Conservation (phyloP, 2,888 invertebrate genomes). For the Dexiosoma caninum region DNA sequence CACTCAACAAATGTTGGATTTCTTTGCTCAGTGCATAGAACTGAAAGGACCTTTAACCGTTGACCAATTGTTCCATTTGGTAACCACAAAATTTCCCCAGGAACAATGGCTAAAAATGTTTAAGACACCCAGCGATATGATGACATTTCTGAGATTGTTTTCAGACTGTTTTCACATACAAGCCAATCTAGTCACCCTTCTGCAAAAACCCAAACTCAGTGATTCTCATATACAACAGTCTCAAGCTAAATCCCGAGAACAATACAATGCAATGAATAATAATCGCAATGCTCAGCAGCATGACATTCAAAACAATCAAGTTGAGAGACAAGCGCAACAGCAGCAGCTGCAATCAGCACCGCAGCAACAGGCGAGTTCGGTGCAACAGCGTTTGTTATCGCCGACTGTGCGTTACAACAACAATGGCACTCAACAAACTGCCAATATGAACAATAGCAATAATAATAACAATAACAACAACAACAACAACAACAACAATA, state of each 20-base stretch:
- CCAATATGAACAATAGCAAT: constrained; percentile 66
- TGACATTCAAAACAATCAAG: constrained; percentile 67
- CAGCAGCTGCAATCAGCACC: constrained; percentile 24
- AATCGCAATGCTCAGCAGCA: constrained; percentile 71
- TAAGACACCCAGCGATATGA: constrained; percentile 92
- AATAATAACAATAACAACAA: constrained; percentile 68
- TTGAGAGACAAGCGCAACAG: constrained; percentile 35
- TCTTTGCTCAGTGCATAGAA: constrained; percentile 89
- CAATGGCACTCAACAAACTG: constrained; percentile 51
- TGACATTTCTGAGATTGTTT: constrained; percentile 93
- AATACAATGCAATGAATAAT: constrained; percentile 75
- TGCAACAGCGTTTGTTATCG: constrained; percentile 74
- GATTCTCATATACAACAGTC: constrained; percentile 78
- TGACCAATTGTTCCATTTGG: constrained; percentile 90
- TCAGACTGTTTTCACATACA: constrained; percentile 97
- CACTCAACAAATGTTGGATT: constrained; percentile 89
- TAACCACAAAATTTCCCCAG: constrained; percentile 86
- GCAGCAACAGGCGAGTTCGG: constrained; percentile 65
- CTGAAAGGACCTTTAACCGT: constrained; percentile 90
- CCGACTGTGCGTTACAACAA: constrained; percentile 70
- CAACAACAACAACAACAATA: constrained; percentile 68
- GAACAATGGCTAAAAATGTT: constrained; percentile 92
- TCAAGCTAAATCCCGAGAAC: constrained; percentile 76
- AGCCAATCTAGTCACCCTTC: constrained; percentile 91
- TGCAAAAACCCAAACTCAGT: constrained; percentile 86